These are phyloP conservation scores for Parazoanthus darwini DNA, from an alignment of 92 coral and sea anemone species.

Conservation along the genomic window DNA sequence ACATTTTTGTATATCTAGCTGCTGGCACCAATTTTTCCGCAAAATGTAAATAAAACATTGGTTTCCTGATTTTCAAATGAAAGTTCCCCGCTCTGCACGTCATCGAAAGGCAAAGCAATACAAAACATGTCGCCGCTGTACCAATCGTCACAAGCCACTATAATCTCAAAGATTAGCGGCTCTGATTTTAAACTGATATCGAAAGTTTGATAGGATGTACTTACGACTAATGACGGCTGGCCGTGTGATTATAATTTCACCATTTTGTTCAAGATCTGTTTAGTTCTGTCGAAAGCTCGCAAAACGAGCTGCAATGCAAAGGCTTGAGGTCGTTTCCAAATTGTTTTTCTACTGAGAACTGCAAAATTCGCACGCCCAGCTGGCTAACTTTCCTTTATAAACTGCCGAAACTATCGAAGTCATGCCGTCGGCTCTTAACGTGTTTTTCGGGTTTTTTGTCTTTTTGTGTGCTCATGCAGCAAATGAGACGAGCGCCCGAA, in stretches of 20 bases:
- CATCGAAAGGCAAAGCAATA: background rate
- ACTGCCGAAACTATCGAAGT: background rate
- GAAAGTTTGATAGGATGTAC: constrained; percentile 29
- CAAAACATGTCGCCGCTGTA: constrained; percentile 1
- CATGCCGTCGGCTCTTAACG: constrained; percentile 13
- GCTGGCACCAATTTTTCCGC: background rate
- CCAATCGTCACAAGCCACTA: constrained; percentile 19
- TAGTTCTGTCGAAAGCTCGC: constrained; percentile 24
- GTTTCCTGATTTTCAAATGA: constrained; percentile 27
- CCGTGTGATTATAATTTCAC: background rate
- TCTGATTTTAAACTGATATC: constrained; percentile 22
- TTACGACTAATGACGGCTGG: constrained; percentile 18
- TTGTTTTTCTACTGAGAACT: background rate
- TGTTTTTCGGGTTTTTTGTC: background rate
- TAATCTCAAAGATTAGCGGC: constrained; percentile 37
- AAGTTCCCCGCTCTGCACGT: constrained; percentile 19
- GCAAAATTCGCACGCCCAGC: background rate
- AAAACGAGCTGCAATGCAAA: background rate
- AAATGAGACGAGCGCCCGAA: constrained; percentile 7
- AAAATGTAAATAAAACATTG: constrained; percentile 38
- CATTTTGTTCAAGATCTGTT: constrained; percentile 14
- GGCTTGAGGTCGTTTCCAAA: background rate
- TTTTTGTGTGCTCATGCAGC: background rate
- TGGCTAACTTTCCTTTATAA: background rate
- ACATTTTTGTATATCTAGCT: background rate